These are phyloP conservation scores for Lophius americanus DNA, from an alignment of 2,797 vertebrate genomes.

Conservation along the genomic window DNA sequence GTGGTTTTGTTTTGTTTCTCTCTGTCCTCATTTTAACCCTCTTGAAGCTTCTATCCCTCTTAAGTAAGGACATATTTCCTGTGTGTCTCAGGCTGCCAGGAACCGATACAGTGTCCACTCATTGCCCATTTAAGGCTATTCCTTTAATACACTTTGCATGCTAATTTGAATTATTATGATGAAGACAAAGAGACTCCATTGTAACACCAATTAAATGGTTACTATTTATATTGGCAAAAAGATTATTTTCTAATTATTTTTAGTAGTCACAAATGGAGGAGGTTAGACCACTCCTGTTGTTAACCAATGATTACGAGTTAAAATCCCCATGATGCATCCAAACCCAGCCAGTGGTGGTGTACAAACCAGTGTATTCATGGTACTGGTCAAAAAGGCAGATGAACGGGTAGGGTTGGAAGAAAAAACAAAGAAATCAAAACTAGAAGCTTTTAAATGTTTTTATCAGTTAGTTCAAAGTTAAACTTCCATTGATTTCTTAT, in stretches of 20 bases:
- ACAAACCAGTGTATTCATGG: no score
- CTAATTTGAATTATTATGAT: constrained; percentile 42
- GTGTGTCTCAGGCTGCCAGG: constrained; percentile 47
- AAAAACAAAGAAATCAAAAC: no score
- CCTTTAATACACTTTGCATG: constrained; percentile 47
- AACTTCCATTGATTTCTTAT: no score
- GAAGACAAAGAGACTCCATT: constrained; percentile 13
- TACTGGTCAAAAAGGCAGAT: no score
- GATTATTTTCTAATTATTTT: constrained; percentile 5
- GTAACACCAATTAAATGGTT: constrained; percentile 21
- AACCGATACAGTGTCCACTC: constrained; percentile 43
- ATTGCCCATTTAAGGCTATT: constrained; percentile 22
- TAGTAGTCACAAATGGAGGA: constrained; percentile 9
- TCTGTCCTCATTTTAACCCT: constrained; percentile 74
- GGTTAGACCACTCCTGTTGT: background rate
- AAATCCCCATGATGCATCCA: no score
- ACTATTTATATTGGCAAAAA: constrained; percentile 3
- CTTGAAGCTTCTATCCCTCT: constrained; percentile 52
- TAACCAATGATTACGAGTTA: constrained; percentile 4
- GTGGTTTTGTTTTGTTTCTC: constrained; percentile 72
- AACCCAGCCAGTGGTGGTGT: no score
- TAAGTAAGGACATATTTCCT: constrained; percentile 52
- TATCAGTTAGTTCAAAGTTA: no score
- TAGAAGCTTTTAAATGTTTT: no score
- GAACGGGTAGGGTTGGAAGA: no score